phyloP scores from a whole-genome alignment of 35 echinoderm and acorn worm species.

The Apostichopus californicus region DNA sequence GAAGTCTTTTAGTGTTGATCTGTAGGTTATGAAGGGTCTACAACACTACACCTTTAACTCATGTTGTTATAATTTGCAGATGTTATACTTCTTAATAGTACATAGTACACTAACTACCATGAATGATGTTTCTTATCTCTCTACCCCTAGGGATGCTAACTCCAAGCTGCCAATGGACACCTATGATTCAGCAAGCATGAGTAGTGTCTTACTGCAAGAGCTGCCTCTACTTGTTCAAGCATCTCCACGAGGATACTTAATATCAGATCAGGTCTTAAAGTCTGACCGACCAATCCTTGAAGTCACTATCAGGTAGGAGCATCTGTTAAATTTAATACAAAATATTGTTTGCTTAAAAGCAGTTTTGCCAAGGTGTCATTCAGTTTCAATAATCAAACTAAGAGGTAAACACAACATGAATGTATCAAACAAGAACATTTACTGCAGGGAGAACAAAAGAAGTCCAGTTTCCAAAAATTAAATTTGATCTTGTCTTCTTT shows the following conservation, averaged over 20 bases:
- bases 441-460: no score
- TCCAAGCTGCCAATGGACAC: constrained; percentile 10
- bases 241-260: constrained; percentile 30
- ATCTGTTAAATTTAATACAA: background rate
- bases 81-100: no score
- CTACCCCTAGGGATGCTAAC: constrained; percentile 30
- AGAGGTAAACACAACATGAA: no score
- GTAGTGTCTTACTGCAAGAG: constrained; percentile 34
- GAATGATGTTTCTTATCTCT: background rate
- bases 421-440: no score
- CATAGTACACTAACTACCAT: background rate
- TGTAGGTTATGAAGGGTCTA: background rate
- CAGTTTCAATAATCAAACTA: no score
- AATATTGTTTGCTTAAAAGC: no score
- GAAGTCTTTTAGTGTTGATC: no score
- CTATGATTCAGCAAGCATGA: constrained; percentile 22
- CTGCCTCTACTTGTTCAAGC: constrained; percentile 35
- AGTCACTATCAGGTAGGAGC: constrained; percentile 35
- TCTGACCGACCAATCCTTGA: constrained; percentile 44
- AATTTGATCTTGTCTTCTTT: no score
- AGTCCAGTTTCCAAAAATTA: no score
- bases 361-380: no score
- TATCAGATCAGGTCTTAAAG: constrained; percentile 40
- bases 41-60: background rate
- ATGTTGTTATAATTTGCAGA: no score